phyloP scores from a whole-genome alignment of 2,888 invertebrate genomes.

The Acrobasis repandana region DNA sequence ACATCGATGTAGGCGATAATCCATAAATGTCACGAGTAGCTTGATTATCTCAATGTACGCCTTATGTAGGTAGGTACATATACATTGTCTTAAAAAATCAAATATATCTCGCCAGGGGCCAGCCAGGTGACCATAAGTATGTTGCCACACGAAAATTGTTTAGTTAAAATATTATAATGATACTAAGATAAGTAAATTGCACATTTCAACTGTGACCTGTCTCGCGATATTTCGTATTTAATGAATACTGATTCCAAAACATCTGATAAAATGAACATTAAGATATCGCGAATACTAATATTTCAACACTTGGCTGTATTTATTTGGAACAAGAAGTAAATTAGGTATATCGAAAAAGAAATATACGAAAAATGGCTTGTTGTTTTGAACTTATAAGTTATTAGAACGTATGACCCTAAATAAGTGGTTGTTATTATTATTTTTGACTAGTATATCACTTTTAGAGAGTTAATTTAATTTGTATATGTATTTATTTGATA shows the following conservation, averaged over 20 bases:
- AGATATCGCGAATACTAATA: slow-evolving; percentile 35
- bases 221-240: slow-evolving; percentile 60
- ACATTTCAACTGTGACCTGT: slow-evolving; percentile 55
- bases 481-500: too few relatives aligned
- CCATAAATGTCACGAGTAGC: background rate
- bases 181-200: slow-evolving; percentile 54
- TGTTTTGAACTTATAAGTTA: too few relatives aligned
- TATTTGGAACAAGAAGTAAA: too few relatives aligned
- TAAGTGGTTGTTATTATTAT: too few relatives aligned
- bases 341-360: too few relatives aligned
- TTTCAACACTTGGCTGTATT: slow-evolving; percentile 25
- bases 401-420: too few relatives aligned
- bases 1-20: too few relatives aligned
- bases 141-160: slow-evolving; percentile 45
- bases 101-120: background rate
- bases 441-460: too few relatives aligned
- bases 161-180: slow-evolving; percentile 48
- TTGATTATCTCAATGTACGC: background rate
- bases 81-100: background rate
- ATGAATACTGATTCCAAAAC: slow-evolving; percentile 64
- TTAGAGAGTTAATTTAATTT: too few relatives aligned
- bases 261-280: slow-evolving; percentile 51
- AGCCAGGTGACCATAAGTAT: background rate
- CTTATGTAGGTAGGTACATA: background rate
- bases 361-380: too few relatives aligned